phyloP scores from a whole-genome alignment of 2,113 vertebrate species.

The Tenebrosternarchus preto region DNA sequence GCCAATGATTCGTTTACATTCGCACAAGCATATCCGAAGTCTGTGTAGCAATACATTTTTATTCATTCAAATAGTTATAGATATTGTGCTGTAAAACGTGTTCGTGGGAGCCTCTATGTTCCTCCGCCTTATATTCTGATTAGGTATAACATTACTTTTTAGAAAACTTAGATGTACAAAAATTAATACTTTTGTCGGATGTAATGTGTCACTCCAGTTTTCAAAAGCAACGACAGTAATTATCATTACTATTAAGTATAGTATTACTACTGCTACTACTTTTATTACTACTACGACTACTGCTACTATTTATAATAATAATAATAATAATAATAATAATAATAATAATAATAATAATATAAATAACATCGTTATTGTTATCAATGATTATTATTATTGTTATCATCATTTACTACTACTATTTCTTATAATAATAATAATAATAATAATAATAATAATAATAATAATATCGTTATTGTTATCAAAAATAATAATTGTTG shows the following conservation, averaged over 20 bases:
- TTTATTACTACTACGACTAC: not conserved
- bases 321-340: not conserved
- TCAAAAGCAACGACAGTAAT: not conserved
- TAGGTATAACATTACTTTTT: not conserved
- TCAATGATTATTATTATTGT: not conserved
- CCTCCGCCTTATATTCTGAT: no score
- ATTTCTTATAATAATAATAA: not conserved
- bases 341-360: not conserved
- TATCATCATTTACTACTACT: not conserved
- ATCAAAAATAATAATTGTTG: not conserved
- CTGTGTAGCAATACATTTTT: not conserved
- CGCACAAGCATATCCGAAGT: not conserved
- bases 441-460: not conserved
- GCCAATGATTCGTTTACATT: not conserved
- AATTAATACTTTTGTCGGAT: not conserved
- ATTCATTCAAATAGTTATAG: slow-evolving; percentile 2
- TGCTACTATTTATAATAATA: not conserved
- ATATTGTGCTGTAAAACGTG: no score
- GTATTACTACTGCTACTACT: not conserved
- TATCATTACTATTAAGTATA: no score
- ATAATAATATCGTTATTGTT: no score
- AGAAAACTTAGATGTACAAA: not conserved
- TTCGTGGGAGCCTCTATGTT: no score
- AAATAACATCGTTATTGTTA: no score
- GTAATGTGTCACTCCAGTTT: not conserved